Base-by-base conservation (phyloP, 2,888 invertebrate species). In the Apoda limacodes region DNA sequence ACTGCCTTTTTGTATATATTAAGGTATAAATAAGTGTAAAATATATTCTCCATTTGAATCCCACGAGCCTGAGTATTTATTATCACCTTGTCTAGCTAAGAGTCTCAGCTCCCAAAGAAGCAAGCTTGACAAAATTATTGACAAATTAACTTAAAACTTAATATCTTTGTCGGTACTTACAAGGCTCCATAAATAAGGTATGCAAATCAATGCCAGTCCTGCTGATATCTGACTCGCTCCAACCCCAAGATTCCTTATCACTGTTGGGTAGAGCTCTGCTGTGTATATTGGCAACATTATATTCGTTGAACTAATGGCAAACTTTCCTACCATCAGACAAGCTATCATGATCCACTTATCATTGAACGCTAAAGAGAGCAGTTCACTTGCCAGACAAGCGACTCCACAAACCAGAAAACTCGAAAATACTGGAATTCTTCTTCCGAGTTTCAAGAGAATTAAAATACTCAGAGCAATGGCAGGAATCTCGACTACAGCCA, bases 291-390 rank as follows among this genome's bases (percentile, higher is more conserved):
- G 92, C 76, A 91, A 81, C 48, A 91, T 88, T 53, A 88, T 90
- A 51, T 92, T 92, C 11, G 89, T 88, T 1, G 88, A 85, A 22
- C 90, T 89, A 30, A 92, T 88, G 13, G 88, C 86, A 50, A 92
- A 90, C 70, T 92, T 90, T 52, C 90, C 90, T 37, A 88, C 82
- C 89, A 92, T 90, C 24, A 90, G 82, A 44, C 90, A 84, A n/a
- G 85, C 82, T 22, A 90, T 87, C 63, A 87, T 85, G 25, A 88
- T 55, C 89, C 88, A 89, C 25, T 86, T 83, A 13, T 85, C 63
- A 43, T 83, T 56, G 22, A 76, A 71, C 3, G 82, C 69, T 34
- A 82, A 66, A 31, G 84, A 78, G 10, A 83, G 74, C 20, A 85
- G 46, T 34, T 84, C 78, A 43, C 84, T 85, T 26, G 82, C 83